A percentile compares a stretch with the other conserved stretches of the same genome.
Conservation (phyloP, 2,888 invertebrate genomes). For the Amiota communis region DNA sequence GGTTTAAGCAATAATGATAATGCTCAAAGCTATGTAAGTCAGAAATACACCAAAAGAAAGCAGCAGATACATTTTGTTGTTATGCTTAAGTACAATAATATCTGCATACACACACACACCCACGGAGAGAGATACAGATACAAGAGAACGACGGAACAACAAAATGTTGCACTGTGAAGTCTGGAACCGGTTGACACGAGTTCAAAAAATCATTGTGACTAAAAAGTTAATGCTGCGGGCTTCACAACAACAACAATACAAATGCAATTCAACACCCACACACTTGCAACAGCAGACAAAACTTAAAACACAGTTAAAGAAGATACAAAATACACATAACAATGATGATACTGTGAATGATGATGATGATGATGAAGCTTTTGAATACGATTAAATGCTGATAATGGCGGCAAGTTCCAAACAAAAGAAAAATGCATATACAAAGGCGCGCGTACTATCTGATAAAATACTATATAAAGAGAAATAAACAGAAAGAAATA, state of each 20-base stretch:
- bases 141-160: not conserved
- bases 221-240: constrained; percentile 11
- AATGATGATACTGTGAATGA: not conserved
- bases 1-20: constrained; percentile 20
- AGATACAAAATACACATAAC: not conserved
- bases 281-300: not conserved
- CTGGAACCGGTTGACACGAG: constrained; percentile 56
- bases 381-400: not conserved
- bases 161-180: constrained; percentile 7
- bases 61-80: not conserved
- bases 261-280: not conserved
- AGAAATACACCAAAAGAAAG: constrained; percentile 19
- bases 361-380: not conserved
- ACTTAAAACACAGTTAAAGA: not conserved
- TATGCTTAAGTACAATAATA: no score
- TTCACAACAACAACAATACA: constrained; percentile 6
- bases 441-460: not conserved
- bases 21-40: constrained; percentile 4
- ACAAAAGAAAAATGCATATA: constrained; percentile 11
- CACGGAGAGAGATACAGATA: not conserved
- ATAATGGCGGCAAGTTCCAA: constrained; percentile 5
- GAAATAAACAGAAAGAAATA: not conserved
- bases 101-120: no score
- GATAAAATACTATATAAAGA: not conserved
- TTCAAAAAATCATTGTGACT: constrained; percentile 37